Base-by-base conservation (phyloP, 2,888 invertebrate genomes). In the Choreutis nemorana region DNA sequence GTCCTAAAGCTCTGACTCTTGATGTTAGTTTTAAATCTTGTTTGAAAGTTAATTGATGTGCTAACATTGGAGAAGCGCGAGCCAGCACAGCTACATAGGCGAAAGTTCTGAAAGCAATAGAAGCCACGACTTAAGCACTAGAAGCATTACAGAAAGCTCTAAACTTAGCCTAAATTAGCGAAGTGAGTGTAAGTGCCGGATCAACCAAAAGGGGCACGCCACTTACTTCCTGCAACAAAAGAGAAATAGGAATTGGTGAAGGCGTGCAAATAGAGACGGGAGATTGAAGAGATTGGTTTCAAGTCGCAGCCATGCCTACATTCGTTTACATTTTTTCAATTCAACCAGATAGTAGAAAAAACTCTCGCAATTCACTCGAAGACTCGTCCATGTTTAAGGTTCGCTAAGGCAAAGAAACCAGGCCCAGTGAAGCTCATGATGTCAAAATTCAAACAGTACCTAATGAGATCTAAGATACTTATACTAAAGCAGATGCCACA, bases 181-280 rank as follows among this genome's bases (percentile, higher is more conserved):
- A 66, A 67, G 68, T 67, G 55, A 58, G 56, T 64, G 65, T 61
- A 59, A 66, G 66, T 72, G 73, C 67, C 63, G 75, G 65, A 64
- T 56, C 72, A 67, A 68, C 70, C 61, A 63, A 73, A 70, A 70
- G 60, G n/a, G 70, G 62, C 72, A 73, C 70, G 65, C 58, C 72
- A 80, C 81, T 80, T 79, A 81, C 81, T 81, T 81, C 79, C 81
- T 81, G 81, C 58, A 81, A 80, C 75, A 79, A 78, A 75, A 75
- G 68, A 77, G 62, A 75, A 55, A 65, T 37, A 58, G 67, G 72
- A 51, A 41, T 67, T 59, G 66, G 71, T 73, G 67, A 65, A 56
- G 71, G 59, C 65, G 73, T 75, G 77, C 72, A 66, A 46, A 40
- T 61, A 65, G 48, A 54, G 47, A 47, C 50, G 46, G 59, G 59